These are phyloP conservation scores for Dynastes maya DNA, from an alignment of 2,888 invertebrate genomes.

Conservation along the genomic window DNA sequence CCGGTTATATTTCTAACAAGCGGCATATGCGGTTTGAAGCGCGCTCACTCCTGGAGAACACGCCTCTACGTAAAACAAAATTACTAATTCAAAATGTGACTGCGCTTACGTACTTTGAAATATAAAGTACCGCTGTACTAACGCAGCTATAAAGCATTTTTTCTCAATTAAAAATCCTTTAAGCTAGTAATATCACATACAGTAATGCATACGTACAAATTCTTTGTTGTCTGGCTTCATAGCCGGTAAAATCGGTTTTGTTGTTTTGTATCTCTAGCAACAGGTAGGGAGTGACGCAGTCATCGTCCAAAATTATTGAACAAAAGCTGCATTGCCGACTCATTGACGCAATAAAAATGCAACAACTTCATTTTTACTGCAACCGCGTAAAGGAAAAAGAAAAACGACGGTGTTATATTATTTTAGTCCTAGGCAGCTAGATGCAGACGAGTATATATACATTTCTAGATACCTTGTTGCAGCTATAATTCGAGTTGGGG, in stretches of 20 bases:
- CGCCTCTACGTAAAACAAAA: constrained; percentile 21
- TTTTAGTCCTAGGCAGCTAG: constrained; percentile 11
- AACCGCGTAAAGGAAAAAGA: background rate
- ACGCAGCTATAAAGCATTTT: too few relatives aligned
- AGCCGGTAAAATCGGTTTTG: background rate
- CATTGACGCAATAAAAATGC: constrained; percentile 18
- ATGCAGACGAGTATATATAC: background rate
- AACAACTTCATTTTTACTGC: background rate
- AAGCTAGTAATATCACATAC: too few relatives aligned
- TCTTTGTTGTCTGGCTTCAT: constrained; percentile 41
- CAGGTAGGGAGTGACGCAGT: constrained; percentile 43
- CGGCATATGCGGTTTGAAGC: constrained; percentile 1
- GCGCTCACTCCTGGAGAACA: constrained; percentile 16
- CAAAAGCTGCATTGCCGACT: constrained; percentile 19
- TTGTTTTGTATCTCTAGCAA: constrained; percentile 42
- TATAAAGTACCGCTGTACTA: background rate
- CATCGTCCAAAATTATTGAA: constrained; percentile 26
- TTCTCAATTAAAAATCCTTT: too few relatives aligned
- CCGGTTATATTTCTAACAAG: constrained; percentile 33
- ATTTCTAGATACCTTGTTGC: constrained; percentile 65
- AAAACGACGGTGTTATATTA: background rate
- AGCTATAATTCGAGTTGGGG: constrained; percentile 71
- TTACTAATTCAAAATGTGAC: constrained; percentile 9
- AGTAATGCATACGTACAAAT: background rate
- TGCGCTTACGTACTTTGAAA: too few relatives aligned